Evolutionary conservation across 2,888 invertebrate species (phyloP), one percentile per base, ranked within the genome.

Genomic region (Chromoteleia sp.): DNA sequence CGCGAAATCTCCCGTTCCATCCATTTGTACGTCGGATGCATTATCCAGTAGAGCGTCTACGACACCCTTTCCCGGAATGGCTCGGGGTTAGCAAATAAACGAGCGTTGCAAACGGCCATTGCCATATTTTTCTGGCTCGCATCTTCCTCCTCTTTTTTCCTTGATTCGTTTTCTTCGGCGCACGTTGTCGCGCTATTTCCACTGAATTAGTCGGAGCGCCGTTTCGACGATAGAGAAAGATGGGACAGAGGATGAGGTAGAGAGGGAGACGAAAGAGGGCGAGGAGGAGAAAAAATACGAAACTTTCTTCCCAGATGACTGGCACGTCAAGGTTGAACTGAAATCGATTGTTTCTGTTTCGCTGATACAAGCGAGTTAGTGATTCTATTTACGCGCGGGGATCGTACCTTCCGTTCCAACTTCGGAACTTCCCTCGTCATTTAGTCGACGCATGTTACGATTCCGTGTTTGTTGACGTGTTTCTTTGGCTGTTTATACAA

Each of bases 1-100:
- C 56, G 75, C 58, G 54, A 79, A 70, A 80, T 74, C 43, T 48
- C 76, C 71, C 79, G 52, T 67, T 83, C 81, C 71, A 76, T 80
- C 86, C 85, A 86, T 87, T 87, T 84, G 84, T 85, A 84, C 85
- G 81, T 63, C 61, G 75, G 85, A 85, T 84, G 84, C 86, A 87
- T 88, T 87, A 87, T 84, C 86, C 87, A 84, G 81, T 68, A 76
- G 77, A 75, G 70, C 84, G 84, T 81, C 81, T 79, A 73, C 74
- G 70, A 81, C 58, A 76, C 83, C 71, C 83, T 82, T 71, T 73
- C 65, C 50, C 39, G 54, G 76, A 79, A 83, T 81, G 56, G 81
- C 83, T 65, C 58, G 76, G 81, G 81, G 75, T 83, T 79, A 76
- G 81, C 81, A 79, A 83, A 83, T 81, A 83, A 83, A 83, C 83